Base-by-base conservation (phyloP, 2,113 vertebrate genomes). In the Pholis gunnellus region DNA sequence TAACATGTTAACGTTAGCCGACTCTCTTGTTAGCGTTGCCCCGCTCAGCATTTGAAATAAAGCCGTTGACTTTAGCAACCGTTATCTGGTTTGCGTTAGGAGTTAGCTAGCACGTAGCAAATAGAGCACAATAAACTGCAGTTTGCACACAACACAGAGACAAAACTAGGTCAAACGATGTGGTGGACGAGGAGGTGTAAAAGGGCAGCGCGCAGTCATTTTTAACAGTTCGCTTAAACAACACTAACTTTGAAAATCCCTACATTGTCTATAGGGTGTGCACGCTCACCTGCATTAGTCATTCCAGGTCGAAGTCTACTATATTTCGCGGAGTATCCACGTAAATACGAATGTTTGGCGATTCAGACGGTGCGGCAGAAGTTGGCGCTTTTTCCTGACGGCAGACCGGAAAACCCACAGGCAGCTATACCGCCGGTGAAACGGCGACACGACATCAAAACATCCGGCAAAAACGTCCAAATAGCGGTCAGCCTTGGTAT, bases 381-480 rank as follows among this genome's bases (percentile, higher is more conserved):
- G 85, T 96, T 95, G 94, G 95, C 95, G 95, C 91, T 96, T 96
- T 96, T 96, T 96, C 93, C 90, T 72, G 78, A 72, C 54, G 50
- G 70, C 92, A 82, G 79, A 89, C 83, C 25, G 5, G 56, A 59
- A 59, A 25, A 57, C 63, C n/a, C 57, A 8, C 11, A 34, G 84
- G 1, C 78, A 22, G 25, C 73, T 73, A 1, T 63, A 46, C 6
- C 20, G 91, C 92, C 90, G 8, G 79, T 17, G 1, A 20, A 54
- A 69, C 56, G 17, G 2, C 8, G 29, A 20, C 22, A 59, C 11
- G 34, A 67, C 0, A 0, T 36, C 3, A n/a, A 63, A 70, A 38
- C 27, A 67, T 17, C 15, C 22, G 11, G 10, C 0, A 8, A 14
- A 40, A 72, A 72, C 61, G 4, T 27, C 44, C 2, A 0, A 42